A percentile compares a stretch with the other conserved stretches of the same genome.
These are phyloP conservation scores for Steinernema scapterisci DNA, from an alignment of 2,888 invertebrate species.

Conservation along the genomic window DNA sequence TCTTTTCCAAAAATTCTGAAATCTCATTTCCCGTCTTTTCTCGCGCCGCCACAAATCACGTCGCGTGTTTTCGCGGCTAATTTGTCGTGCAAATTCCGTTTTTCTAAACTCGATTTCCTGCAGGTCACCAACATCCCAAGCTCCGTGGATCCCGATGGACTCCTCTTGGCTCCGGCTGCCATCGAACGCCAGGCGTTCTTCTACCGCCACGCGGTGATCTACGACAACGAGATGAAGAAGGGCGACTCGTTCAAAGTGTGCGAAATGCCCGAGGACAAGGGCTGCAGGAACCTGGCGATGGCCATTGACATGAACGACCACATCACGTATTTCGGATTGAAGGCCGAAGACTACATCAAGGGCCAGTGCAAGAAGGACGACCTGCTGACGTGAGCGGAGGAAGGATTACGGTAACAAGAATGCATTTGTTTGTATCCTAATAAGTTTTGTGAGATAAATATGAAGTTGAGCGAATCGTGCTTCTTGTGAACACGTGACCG, in stretches of 20 bases:
- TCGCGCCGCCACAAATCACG: neutral
- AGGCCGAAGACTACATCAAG: conserved; percentile 62
- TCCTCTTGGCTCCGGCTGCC: conserved; percentile 52
- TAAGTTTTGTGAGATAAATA: neutral
- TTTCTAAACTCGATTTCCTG: conserved; percentile 26
- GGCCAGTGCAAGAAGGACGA: conserved; percentile 49
- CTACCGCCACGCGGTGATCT: conserved; percentile 63
- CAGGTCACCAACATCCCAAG: conserved; percentile 65
- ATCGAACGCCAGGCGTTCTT: conserved; percentile 63
- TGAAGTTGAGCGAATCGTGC: no score
- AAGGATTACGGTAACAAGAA: no score
- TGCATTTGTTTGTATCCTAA: neutral
- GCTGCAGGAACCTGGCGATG: conserved; percentile 60
- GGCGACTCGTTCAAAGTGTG: conserved; percentile 55
- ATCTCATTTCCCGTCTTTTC: neutral
- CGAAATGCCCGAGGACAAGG: conserved; percentile 62
- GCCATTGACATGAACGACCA: conserved; percentile 63
- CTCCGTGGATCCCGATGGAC: conserved; percentile 57
- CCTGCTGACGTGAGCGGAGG: neutral
- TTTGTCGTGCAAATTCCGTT: neutral
- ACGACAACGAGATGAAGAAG: conserved; percentile 59
- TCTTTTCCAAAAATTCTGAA: no score
- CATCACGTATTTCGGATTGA: conserved; percentile 61
- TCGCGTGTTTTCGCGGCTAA: neutral
- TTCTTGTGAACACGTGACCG: no score